phyloP scores from a whole-genome alignment of 2,888 invertebrate genomes.

The Eupithecia abbreviata region DNA sequence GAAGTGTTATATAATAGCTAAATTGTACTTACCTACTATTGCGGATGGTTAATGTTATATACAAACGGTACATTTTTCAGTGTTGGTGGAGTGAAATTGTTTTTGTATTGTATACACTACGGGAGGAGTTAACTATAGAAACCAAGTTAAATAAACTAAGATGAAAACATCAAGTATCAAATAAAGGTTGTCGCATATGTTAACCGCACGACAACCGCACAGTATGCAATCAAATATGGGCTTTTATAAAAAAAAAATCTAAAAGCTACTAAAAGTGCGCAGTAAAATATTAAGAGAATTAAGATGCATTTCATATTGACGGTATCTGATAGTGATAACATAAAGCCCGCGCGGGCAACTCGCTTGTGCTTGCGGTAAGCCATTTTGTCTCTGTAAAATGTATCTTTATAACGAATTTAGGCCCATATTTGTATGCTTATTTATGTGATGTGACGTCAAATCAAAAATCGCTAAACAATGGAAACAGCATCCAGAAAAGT shows the following conservation, averaged over 20 bases:
- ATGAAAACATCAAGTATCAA: neutral
- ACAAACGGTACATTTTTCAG: neutral
- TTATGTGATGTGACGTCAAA: neutral
- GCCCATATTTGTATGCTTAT: neutral
- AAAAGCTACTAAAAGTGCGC: no score
- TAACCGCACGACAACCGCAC: neutral
- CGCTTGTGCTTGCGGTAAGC: no score
- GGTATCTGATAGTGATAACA: neutral
- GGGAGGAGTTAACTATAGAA: neutral
- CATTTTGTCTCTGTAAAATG: no score
- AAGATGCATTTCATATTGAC: neutral
- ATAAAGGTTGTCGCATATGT: neutral
- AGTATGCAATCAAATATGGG: neutral
- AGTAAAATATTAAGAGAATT: no score
- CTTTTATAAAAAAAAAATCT: neutral
- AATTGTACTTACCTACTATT: neutral
- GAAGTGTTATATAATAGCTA: neutral
- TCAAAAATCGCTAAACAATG: neutral
- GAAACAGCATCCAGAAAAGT: no score
- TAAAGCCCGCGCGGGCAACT: neutral
- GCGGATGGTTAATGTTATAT: neutral
- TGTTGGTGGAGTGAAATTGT: neutral
- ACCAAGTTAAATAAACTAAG: neutral
- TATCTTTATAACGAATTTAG: neutral
- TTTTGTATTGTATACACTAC: neutral